These are phyloP conservation scores for Apamea epomidion DNA, from an alignment of 2,888 invertebrate species.

Conservation along the genomic window DNA sequence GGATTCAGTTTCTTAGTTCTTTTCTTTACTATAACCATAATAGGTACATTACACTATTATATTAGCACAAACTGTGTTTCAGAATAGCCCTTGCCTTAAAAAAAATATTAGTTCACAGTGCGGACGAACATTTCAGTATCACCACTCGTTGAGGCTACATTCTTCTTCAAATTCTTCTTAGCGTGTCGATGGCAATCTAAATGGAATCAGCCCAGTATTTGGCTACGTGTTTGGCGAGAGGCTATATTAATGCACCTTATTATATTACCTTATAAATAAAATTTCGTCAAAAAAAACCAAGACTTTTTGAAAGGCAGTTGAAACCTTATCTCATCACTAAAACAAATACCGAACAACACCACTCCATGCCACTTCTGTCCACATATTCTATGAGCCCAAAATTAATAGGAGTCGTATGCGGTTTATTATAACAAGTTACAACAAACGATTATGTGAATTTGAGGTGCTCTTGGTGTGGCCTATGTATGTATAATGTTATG, in stretches of 20 bases:
- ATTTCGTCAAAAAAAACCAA: background rate
- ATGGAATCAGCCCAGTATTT: too few relatives aligned
- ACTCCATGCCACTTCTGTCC: constrained; percentile 56
- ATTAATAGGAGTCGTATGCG: constrained; percentile 75
- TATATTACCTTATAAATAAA: background rate
- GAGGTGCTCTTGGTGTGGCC: constrained; percentile 51
- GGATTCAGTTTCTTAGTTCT: too few relatives aligned
- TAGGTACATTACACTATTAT: too few relatives aligned
- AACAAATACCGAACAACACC: background rate
- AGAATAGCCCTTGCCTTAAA: background rate
- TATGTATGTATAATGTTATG: constrained; percentile 32
- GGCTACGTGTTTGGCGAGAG: background rate
- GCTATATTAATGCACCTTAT: background rate
- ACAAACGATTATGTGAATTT: constrained; percentile 77
- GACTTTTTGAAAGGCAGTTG: background rate
- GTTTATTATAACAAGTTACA: constrained; percentile 78
- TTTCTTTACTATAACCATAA: too few relatives aligned
- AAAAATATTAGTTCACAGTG: background rate
- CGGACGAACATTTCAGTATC: background rate
- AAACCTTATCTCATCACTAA: background rate
- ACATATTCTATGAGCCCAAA: constrained; percentile 71
- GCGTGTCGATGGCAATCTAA: too few relatives aligned
- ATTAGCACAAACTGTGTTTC: background rate
- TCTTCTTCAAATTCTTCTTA: too few relatives aligned
- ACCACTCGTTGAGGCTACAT: background rate